Conservation (phyloP, 2,113 vertebrate genomes). For the Ctenodactylus gundi region DNA sequence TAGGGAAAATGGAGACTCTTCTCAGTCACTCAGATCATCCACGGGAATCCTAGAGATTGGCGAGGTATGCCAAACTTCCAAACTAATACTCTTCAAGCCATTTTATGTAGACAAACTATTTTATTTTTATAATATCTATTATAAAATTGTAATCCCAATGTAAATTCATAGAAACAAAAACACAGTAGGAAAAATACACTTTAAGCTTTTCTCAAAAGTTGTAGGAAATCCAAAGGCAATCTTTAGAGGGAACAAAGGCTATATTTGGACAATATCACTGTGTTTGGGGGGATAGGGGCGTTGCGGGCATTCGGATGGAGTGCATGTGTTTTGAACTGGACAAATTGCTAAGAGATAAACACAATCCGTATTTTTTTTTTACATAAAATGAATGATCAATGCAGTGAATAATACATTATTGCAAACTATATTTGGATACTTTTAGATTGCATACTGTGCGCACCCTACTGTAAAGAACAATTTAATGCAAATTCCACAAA, state of each 20-base stretch:
- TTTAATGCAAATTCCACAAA: conserved; percentile 54
- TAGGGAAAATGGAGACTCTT: background rate
- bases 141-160: background rate
- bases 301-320: background rate
- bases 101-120: background rate
- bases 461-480: background rate
- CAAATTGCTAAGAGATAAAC: background rate
- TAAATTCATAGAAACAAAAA: background rate
- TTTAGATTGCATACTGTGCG: conserved; percentile 21
- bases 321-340: background rate
- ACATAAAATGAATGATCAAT: background rate
- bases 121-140: background rate
- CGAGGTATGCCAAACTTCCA: background rate
- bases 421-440: conserved; percentile 18
- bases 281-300: background rate
- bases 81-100: background rate
- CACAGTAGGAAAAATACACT: background rate
- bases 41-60: background rate
- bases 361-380: background rate
- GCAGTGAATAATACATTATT: background rate
- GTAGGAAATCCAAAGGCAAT: background rate
- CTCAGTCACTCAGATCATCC: background rate
- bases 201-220: background rate
- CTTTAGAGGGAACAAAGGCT: background rate
- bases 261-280: background rate